Conservation (phyloP, 30 jellyfish, hydroid and myxozoan genomes). For the Pseudorhiza aurosa region DNA sequence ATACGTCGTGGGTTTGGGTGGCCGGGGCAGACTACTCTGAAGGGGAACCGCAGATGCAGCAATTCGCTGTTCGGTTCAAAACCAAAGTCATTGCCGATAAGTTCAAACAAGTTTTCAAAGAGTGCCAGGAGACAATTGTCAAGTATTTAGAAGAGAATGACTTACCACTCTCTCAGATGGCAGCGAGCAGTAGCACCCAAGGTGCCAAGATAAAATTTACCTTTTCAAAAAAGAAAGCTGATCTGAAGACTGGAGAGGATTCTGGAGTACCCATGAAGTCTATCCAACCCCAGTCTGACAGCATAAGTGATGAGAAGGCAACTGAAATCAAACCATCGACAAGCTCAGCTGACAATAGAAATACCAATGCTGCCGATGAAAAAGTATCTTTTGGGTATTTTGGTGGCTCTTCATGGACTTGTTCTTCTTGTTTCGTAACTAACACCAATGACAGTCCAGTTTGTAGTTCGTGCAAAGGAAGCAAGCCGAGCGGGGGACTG, state of each 20-base stretch:
- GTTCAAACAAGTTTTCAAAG: slow-evolving; percentile 36
- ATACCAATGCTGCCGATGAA: background rate
- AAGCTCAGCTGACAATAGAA: background rate
- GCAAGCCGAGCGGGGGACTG: background rate
- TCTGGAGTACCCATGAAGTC: background rate
- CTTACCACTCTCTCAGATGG: background rate
- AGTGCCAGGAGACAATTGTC: slow-evolving; percentile 30
- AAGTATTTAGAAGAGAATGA: slow-evolving; percentile 5
- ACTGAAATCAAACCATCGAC: background rate
- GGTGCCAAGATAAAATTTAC: too few relatives aligned
- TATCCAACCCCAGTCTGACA: background rate
- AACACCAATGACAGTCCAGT: background rate
- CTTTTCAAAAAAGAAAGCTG: background rate
- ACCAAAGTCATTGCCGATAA: slow-evolving; percentile 44
- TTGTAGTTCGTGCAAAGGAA: background rate
- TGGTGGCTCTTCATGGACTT: too few relatives aligned
- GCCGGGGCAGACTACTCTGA: slow-evolving; percentile 62
- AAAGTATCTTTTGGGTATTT: too few relatives aligned
- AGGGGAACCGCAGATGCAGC: slow-evolving; percentile 45
- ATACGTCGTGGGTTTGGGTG: slow-evolving; percentile 43
- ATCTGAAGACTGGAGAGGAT: background rate
- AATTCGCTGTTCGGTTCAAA: slow-evolving; percentile 59
- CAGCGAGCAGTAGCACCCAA: too few relatives aligned
- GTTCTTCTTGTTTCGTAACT: background rate
- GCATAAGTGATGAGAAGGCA: background rate